Evolutionary conservation across 2,797 vertebrate species (phyloP).

Genomic region (Pangasius krempfi): DNA sequence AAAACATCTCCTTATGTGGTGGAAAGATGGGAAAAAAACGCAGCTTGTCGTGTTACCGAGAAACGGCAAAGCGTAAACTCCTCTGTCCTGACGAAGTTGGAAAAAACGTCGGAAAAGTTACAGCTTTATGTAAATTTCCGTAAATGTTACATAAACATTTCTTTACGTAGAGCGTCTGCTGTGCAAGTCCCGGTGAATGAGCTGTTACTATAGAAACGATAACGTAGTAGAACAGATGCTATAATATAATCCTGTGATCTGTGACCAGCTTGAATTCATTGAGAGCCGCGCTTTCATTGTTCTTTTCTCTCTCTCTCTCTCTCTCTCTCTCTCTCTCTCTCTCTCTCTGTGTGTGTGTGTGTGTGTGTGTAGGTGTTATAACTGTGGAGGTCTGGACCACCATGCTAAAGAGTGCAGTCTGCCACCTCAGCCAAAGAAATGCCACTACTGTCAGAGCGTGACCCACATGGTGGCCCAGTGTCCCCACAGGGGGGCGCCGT

Average conservation of each 20-base stretch:
- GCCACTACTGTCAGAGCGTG: conserved; percentile 98
- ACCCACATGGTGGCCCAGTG: conserved; percentile 97
- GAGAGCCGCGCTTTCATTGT: neutral
- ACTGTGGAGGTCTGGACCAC: conserved; percentile 97
- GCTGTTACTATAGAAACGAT: neutral
- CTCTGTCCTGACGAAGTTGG: too few species aligned
- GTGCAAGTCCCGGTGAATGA: neutral
- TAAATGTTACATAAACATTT: neutral
- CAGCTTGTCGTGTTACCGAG: too few species aligned
- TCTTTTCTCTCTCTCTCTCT: neutral
- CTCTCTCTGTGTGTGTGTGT: neutral
- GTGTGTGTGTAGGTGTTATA: conserved; percentile 85
- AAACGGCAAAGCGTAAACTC: neutral
- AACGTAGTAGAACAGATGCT: too few species aligned
- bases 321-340: neutral
- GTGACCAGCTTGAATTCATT: neutral
- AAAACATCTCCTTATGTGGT: too few species aligned
- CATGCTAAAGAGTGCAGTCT: conserved; percentile 98
- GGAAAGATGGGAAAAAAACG: too few species aligned
- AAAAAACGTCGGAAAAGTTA: neutral
- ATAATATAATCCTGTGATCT: neutral
- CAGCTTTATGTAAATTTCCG: neutral
- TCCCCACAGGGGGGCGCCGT: conserved; percentile 84
- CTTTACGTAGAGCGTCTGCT: too few species aligned
- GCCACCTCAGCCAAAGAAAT: conserved; percentile 98